These are phyloP conservation scores for Corythucha ciliata DNA, from an alignment of 2,888 invertebrate species.

Conservation along the genomic window DNA sequence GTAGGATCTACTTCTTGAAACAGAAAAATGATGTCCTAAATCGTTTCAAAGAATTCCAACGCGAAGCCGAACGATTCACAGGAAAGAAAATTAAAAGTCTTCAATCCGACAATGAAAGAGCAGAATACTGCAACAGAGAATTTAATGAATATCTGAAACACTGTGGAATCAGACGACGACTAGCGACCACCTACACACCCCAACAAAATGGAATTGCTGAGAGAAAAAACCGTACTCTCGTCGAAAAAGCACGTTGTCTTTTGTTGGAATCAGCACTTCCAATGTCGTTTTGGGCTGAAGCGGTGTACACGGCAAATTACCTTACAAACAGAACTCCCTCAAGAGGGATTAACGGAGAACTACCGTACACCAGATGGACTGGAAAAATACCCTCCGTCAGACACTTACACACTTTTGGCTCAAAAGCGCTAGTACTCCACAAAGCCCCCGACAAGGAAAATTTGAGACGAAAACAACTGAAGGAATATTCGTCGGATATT, in stretches of 20 bases:
- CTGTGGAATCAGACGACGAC: constrained; percentile 4
- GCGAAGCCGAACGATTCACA: constrained; percentile 32
- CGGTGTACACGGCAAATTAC: constrained; percentile 7
- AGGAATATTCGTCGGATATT: constrained; percentile 20
- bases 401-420: constrained; percentile 16
- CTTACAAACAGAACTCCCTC: constrained; percentile 11
- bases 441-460: constrained; percentile 5
- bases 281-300: constrained; percentile 18
- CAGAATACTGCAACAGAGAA: constrained; percentile 12
- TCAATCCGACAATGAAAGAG: constrained; percentile 8
- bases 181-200: constrained; percentile 23
- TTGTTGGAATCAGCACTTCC: constrained; percentile 11
- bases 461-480: constrained; percentile 15
- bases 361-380: constrained; percentile 9
- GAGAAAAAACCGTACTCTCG: constrained; percentile 24
- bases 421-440: constrained; percentile 1
- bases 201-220: constrained; percentile 39
- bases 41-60: constrained; percentile 28
- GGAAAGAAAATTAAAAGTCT: constrained; percentile 31
- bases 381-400: constrained; percentile 3
- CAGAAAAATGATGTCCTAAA: constrained; percentile 33
- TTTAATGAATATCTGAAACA: constrained; percentile 4
- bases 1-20: constrained; percentile 31
- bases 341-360: constrained; percentile 2
- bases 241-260: background rate